A percentile compares a stretch with the other conserved stretches of the same genome.
These are phyloP conservation scores for Brevimyrus niger DNA, from an alignment of 2,113 vertebrate species.

Conservation along the genomic window DNA sequence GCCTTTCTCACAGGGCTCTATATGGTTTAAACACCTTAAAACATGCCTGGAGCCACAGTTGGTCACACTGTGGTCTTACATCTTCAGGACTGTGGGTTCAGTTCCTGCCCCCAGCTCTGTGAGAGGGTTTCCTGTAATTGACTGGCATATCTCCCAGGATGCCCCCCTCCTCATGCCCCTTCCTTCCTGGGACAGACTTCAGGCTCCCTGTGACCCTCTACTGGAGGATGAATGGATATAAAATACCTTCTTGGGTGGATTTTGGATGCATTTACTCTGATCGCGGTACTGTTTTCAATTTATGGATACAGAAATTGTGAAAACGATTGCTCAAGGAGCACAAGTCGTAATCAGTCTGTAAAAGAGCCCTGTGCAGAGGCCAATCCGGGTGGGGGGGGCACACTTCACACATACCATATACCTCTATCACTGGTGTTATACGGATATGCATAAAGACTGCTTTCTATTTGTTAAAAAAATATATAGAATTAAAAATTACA, in stretches of 20 bases:
- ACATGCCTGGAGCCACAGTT: background rate
- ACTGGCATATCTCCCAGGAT: background rate
- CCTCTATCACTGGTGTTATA: background rate
- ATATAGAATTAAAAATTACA: background rate
- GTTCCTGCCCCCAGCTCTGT: background rate
- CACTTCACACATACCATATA: background rate
- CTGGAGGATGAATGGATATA: background rate
- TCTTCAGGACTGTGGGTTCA: background rate
- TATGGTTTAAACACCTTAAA: background rate
- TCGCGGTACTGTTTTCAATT: background rate
- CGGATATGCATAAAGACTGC: background rate
- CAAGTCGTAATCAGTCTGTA: background rate
- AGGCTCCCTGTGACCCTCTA: background rate
- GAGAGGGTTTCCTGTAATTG: background rate
- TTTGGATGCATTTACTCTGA: background rate
- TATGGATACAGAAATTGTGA: background rate
- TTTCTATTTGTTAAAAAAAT: background rate
- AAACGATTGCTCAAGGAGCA: background rate
- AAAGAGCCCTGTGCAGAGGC: background rate
- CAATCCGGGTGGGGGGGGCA: background rate
- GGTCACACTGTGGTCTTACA: background rate
- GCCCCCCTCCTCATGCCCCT: background rate
- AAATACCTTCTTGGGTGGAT: background rate
- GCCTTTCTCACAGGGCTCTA: background rate
- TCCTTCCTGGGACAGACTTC: background rate